These are phyloP conservation scores for Melieria crassipennis DNA, from an alignment of 2,888 invertebrate genomes.

Conservation along the genomic window DNA sequence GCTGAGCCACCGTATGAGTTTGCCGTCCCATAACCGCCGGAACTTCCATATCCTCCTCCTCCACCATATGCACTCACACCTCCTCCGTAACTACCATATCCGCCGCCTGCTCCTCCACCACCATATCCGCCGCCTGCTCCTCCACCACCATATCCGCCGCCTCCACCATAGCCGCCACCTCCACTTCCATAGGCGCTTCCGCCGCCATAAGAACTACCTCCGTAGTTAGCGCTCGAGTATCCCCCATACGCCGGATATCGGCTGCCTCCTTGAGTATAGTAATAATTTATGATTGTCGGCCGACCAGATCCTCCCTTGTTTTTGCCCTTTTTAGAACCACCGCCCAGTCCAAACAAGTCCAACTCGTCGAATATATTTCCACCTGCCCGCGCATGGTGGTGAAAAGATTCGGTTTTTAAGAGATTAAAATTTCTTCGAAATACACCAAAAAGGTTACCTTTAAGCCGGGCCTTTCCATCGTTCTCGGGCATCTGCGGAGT, in stretches of 20 bases:
- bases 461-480: slow-evolving; percentile 47
- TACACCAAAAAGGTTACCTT: slow-evolving; percentile 62
- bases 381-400: slow-evolving; percentile 34
- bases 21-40: slow-evolving; percentile 7
- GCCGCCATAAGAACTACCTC: slow-evolving; percentile 39
- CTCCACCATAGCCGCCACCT: slow-evolving; percentile 31
- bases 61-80: slow-evolving; percentile 39
- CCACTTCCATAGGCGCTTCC: slow-evolving; percentile 42
- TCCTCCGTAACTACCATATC: slow-evolving; percentile 39
- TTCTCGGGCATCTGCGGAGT: slow-evolving; percentile 52
- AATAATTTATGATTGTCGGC: slow-evolving; percentile 51
- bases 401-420: slow-evolving; percentile 40
- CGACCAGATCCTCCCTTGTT: slow-evolving; percentile 28
- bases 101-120: slow-evolving; percentile 23
- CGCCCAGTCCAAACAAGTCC: slow-evolving; percentile 42
- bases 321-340: slow-evolving; percentile 20
- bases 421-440: slow-evolving; percentile 44
- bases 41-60: slow-evolving; percentile 37
- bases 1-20: slow-evolving; percentile 21
- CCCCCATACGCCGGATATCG: slow-evolving; percentile 33
- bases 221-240: slow-evolving; percentile 19
- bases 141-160: slow-evolving; percentile 41
- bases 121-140: slow-evolving; percentile 34
- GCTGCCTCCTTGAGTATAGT: slow-evolving; percentile 40
- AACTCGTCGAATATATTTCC: slow-evolving; percentile 42